A percentile compares a stretch with the other conserved stretches of the same genome.
Conservation (phyloP, 2,888 invertebrate species). For the Leucophora obtusa region DNA sequence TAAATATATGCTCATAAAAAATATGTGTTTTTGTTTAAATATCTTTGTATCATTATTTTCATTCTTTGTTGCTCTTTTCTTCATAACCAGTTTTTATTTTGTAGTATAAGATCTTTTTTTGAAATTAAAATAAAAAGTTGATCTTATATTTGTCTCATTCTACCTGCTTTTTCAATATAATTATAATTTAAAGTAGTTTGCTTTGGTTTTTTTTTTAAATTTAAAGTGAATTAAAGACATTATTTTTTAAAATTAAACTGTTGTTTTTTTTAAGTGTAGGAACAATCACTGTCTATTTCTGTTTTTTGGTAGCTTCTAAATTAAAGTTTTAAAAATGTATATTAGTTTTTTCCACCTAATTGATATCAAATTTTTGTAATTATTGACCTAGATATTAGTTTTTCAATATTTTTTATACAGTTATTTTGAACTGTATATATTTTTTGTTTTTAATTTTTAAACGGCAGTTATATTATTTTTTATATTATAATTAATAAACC, state of each 20-base stretch:
- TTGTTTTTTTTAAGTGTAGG: slow-evolving; percentile 66
- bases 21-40: slow-evolving; percentile 48
- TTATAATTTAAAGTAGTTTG: slow-evolving; percentile 59
- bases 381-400: slow-evolving; percentile 58
- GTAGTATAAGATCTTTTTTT: slow-evolving; percentile 26
- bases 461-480: slow-evolving; percentile 65
- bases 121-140: slow-evolving; percentile 29
- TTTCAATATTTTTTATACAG: slow-evolving; percentile 51
- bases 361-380: slow-evolving; percentile 53
- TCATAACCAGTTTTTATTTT: slow-evolving; percentile 3
- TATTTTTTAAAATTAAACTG: slow-evolving; percentile 29
- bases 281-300: slow-evolving; percentile 70
- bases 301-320: slow-evolving; percentile 52
- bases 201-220: slow-evolving; percentile 51
- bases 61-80: slow-evolving; percentile 46
- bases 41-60: slow-evolving; percentile 51
- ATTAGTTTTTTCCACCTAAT: slow-evolving; percentile 47
- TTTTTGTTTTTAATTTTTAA: slow-evolving; percentile 58
- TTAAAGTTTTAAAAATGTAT: slow-evolving; percentile 45
- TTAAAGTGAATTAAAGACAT: slow-evolving; percentile 50
- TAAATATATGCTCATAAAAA: slow-evolving; percentile 66
- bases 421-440: slow-evolving; percentile 51
- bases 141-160: slow-evolving; percentile 63
- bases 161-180: slow-evolving; percentile 53
- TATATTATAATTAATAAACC: slow-evolving; percentile 64